A percentile compares a stretch with the other conserved stretches of the same genome.
Conservation (phyloP, 2,113 vertebrate species). For the Pelecanus crispus region DNA sequence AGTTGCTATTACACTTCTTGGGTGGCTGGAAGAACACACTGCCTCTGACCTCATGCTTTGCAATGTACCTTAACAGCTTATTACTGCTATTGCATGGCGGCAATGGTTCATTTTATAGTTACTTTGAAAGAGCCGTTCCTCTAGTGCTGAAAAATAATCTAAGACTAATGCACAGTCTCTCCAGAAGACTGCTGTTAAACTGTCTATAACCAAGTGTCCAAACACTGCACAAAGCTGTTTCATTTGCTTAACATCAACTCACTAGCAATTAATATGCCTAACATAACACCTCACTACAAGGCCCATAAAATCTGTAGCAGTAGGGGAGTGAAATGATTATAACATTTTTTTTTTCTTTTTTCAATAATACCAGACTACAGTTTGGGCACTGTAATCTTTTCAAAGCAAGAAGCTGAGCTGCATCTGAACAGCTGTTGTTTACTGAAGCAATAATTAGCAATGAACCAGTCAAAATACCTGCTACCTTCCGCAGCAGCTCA, state of each 20-base stretch:
- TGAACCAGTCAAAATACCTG: slow-evolving; percentile 25
- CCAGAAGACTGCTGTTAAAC: slow-evolving; percentile 61
- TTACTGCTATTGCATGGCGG: slow-evolving; percentile 23
- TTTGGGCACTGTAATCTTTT: slow-evolving; percentile 56
- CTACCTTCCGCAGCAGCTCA: neutral
- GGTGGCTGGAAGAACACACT: slow-evolving; percentile 22
- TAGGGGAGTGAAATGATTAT: slow-evolving; percentile 58
- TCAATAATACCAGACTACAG: slow-evolving; percentile 41
- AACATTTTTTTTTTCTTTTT: slow-evolving; percentile 18
- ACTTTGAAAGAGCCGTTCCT: slow-evolving; percentile 38
- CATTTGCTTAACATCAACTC: slow-evolving; percentile 48
- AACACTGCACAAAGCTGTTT: slow-evolving; percentile 44
- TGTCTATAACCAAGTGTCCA: slow-evolving; percentile 61
- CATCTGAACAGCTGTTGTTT: slow-evolving; percentile 64
- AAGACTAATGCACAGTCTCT: slow-evolving; percentile 28
- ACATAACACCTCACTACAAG: slow-evolving; percentile 26
- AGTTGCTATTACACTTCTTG: slow-evolving; percentile 29
- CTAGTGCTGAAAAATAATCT: slow-evolving; percentile 44
- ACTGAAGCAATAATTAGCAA: slow-evolving; percentile 54
- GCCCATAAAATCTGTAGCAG: slow-evolving; percentile 47
- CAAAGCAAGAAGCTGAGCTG: slow-evolving; percentile 48
- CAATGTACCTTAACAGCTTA: slow-evolving; percentile 47
- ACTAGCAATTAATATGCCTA: slow-evolving; percentile 55
- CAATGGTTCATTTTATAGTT: slow-evolving; percentile 47
- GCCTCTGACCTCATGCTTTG: slow-evolving; percentile 56